Base-by-base conservation (phyloP, 2,113 vertebrate genomes). In the Anguilla rostrata region DNA sequence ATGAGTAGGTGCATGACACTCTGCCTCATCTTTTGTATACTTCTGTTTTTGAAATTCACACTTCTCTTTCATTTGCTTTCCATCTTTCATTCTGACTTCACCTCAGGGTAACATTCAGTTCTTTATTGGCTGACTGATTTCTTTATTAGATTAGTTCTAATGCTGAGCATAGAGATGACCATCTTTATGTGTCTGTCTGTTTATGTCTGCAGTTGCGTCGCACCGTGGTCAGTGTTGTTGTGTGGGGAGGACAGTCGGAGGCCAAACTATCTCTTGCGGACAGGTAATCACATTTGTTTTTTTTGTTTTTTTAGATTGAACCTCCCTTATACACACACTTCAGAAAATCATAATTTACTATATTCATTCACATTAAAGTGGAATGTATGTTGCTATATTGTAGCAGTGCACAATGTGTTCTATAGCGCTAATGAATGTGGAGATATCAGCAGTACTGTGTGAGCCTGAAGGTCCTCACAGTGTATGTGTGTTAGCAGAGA, bases 191-290 rank as follows among this genome's bases (percentile, higher is more conserved):
- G 60, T 66, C 60, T 66, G 60, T 22, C 22, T 66, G 60, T 66
- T 26, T 66, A 20, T 60, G 18, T 66, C 18, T 26, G 18, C 26
- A 75, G 71, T 14, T 75, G 71, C 71, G 29, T 75, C 26, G 85
- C 39, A 87, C 93, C 57, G 89, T 95, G 18, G 90, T 95, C 90
- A 95, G 92, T 80, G 88, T 95, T 87, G 93, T 91, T 83, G 87
- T 95, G 40, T 94, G 92, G 92, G 91, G 92, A 34, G 92, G 87
- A 89, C 92, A 92, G 40, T 57, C 49, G 18, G 29, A 89, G 22
- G 43, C 18, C 41, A 20, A 20, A 39, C 57, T 39, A 16, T 26
- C 46, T 34, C 26, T 87, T 40, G 78, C 89, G 14, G 87, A 82
- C 82, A 94, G 84, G 94, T 95, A 87, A 86, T 34, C 26, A 34